phyloP scores from a whole-genome alignment of 2,113 vertebrate genomes.

The Gracilinanus agilis region DNA sequence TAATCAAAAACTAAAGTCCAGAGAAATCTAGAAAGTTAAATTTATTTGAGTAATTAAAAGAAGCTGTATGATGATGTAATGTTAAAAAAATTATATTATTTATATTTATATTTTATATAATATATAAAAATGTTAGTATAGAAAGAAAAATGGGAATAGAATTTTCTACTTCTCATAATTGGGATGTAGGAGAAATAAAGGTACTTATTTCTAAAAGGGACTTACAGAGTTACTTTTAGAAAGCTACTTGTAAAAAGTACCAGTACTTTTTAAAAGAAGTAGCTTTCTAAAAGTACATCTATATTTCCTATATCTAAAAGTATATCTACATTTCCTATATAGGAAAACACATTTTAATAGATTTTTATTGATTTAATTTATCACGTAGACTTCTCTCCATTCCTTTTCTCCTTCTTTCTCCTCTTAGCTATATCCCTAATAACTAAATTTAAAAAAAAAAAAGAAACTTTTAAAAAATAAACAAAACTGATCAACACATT shows the following conservation, averaged over 20 bases:
- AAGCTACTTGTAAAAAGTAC: background rate
- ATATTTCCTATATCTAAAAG: no score
- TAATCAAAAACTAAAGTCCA: background rate
- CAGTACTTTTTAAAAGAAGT: no score
- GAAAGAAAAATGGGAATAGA: background rate
- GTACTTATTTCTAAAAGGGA: no score
- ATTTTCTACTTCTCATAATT: background rate
- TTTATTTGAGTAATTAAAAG: background rate
- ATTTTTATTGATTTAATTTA: background rate
- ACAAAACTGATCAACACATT: no score
- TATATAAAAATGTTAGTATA: background rate
- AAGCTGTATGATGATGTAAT: background rate
- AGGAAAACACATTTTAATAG: background rate
- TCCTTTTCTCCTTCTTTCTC: background rate
- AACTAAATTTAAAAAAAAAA: background rate
- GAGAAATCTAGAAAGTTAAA: background rate
- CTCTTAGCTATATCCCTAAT: background rate
- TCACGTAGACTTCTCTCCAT: background rate
- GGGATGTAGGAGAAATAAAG: background rate
- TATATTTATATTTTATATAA: no score
- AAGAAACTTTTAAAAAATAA: no score
- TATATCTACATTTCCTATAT: no score
- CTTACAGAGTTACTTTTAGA: background rate
- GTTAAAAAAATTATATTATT: background rate
- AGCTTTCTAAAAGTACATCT: no score